Evolutionary conservation across 2,888 invertebrate genomes (phyloP).

Genomic region (Cephus sareptanus): DNA sequence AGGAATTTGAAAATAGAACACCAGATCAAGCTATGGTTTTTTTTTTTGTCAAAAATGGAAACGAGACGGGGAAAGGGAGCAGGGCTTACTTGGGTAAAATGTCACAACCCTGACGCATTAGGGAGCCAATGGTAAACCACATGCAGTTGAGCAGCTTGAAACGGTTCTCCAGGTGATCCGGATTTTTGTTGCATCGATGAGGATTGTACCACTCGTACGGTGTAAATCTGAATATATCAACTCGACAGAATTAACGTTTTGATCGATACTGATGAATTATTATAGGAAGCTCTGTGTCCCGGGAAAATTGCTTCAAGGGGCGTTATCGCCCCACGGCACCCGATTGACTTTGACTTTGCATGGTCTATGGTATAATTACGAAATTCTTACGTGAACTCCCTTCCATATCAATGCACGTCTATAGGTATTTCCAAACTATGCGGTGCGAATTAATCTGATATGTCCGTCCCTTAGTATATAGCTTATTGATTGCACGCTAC

Average conservation of each 20-base stretch:
- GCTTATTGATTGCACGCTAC: constrained; percentile 24
- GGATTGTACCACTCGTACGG: constrained; percentile 97
- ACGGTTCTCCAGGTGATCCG: constrained; percentile 88
- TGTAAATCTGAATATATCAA: constrained; percentile 77
- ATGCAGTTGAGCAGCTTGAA: constrained; percentile 93
- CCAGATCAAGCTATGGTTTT: constrained; percentile 23
- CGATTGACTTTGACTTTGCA: background rate
- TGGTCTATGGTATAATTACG: background rate
- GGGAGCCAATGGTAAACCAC: constrained; percentile 96
- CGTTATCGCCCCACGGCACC: background rate
- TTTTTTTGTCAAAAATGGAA: background rate
- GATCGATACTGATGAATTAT: background rate
- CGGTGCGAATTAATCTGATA: background rate
- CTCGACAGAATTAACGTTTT: constrained; percentile 8
- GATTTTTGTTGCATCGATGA: constrained; percentile 85
- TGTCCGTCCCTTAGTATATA: background rate
- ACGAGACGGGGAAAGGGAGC: background rate
- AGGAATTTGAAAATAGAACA: constrained; percentile 14
- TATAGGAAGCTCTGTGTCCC: background rate
- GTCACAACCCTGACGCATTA: constrained; percentile 97
- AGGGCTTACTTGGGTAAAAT: constrained; percentile 89
- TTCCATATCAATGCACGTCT: background rate
- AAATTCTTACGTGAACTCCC: background rate
- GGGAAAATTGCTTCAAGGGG: background rate
- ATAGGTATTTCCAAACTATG: background rate